phyloP scores from a whole-genome alignment of 1,140 invertebrate genomes.

The Oscheius sp. region DNA sequence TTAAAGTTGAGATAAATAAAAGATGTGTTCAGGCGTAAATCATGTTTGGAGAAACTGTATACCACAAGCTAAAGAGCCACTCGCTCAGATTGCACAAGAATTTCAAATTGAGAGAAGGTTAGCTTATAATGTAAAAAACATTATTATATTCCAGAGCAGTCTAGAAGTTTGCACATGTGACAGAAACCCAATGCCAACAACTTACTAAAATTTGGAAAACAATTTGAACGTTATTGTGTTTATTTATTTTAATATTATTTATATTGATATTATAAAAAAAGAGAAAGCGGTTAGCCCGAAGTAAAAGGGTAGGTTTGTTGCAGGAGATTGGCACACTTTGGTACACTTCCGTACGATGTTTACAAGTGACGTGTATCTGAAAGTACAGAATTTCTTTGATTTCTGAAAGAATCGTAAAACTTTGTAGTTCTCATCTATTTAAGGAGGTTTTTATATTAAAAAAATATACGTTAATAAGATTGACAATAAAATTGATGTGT shows the following conservation, averaged over 20 bases:
- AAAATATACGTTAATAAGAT: background rate
- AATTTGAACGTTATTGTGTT: background rate
- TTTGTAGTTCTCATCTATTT: background rate
- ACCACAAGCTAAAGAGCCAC: slow-evolving; percentile 52
- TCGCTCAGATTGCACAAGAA: slow-evolving; percentile 48
- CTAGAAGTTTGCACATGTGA: slow-evolving; percentile 56
- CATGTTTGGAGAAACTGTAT: slow-evolving; percentile 55
- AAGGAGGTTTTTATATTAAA: background rate
- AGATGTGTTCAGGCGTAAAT: slow-evolving; percentile 26
- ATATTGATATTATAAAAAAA: background rate
- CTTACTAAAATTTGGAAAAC: slow-evolving; percentile 46
- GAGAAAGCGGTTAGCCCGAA: background rate
- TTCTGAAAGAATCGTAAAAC: background rate
- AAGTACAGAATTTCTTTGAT: slow-evolving; percentile 49
- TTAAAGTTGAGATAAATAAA: background rate
- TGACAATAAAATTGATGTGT: background rate
- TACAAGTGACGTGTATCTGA: slow-evolving; percentile 87
- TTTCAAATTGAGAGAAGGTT: slow-evolving; percentile 51
- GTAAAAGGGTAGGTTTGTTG: background rate
- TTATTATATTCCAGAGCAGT: slow-evolving; percentile 41
- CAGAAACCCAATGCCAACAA: slow-evolving; percentile 45
- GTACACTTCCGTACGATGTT: slow-evolving; percentile 89
- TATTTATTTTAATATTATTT: background rate
- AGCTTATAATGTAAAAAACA: background rate
- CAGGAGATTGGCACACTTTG: slow-evolving; percentile 61